Evolutionary conservation across 92 coral and sea anemone species (phyloP).

Genomic region (Epizoanthus ramosus): DNA sequence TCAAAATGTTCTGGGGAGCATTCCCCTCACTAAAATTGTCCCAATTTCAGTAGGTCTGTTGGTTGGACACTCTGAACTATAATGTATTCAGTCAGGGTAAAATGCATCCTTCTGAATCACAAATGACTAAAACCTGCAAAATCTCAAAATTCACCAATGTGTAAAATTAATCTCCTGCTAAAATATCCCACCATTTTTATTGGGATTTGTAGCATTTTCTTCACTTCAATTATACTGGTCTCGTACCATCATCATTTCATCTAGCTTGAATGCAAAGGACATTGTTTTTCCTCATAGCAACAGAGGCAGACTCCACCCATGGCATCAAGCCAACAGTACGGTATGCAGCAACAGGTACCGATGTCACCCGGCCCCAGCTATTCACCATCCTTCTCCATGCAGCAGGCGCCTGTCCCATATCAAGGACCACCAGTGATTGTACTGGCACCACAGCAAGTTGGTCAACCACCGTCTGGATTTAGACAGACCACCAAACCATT

Average conservation of each 20-base stretch:
- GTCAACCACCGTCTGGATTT: constrained; percentile 11
- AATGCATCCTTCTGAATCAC: too few species aligned
- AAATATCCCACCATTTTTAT: too few species aligned
- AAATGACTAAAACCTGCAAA: too few species aligned
- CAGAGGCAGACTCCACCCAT: constrained; percentile 38
- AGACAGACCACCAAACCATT: constrained; percentile 9
- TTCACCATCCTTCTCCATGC: constrained; percentile 34
- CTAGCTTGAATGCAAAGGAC: not conserved
- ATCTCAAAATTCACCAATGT: too few species aligned
- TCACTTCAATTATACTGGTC: too few species aligned
- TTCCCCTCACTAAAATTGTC: too few species aligned
- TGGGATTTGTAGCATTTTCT: too few species aligned
- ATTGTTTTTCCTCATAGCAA: not conserved
- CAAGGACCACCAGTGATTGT: constrained; percentile 1
- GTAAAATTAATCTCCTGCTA: too few species aligned
- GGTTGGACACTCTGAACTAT: too few species aligned
- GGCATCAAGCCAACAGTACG: constrained; percentile 19
- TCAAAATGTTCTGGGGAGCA: too few species aligned
- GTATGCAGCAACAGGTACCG: constrained; percentile 33
- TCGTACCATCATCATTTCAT: not conserved
- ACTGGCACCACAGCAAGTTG: constrained; percentile 27
- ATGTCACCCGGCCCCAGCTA: constrained; percentile 36
- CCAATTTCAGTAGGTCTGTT: too few species aligned
- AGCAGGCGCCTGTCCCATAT: not conserved
- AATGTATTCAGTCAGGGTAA: too few species aligned